Evolutionary conservation across 2,113 vertebrate species (phyloP), one percentile per base, ranked within the genome.

Genomic region (Cheilinus undulatus): DNA sequence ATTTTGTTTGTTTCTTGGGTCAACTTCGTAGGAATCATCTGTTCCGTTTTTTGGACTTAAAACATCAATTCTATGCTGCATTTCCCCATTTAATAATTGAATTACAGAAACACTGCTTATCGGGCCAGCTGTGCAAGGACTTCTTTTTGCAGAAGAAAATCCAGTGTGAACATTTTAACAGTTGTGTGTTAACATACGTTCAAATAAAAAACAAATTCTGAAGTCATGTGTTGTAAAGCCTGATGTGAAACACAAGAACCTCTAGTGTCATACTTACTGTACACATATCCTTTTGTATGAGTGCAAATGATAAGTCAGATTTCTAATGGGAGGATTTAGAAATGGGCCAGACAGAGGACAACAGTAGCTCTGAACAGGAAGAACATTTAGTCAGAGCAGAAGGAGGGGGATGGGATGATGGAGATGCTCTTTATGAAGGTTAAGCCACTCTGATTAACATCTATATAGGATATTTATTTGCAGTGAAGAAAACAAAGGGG

Each of bases 141-240:
- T 19, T 22, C 59, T 76, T 76, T 68, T 71, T 71, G 54, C 69
- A 85, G 12, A 58, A 74, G 11, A 59, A 80, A 67, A 38, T 53
- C 58, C 70, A 42, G 62, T 60, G 62, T 81, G 66, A 52, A 45
- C 58, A 72, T 89, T 90, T 89, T 88, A 88, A 88, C 84, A 88
- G 63, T 84, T 89, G 82, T 91, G 86, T 89, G 80, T 85, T 78
- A 73, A 84, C 75, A 66, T 64, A 59, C 60, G 80, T 88, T 85
- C 49, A 78, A 90, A 88, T 90, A 86, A 80, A 1, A 28, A 70
- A 67, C 34, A 90, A 84, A 76, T 69, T 69, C 70, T 79, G 70
- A 32, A 73, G 57, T 77, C 49, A 28, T 64, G 64, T 84, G 76
- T 88, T 73, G 42, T 82, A 26, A 62, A 49, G 49, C 12, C 46